Conservation (phyloP, 2,113 vertebrate genomes). For the Copsychus sechellarum region DNA sequence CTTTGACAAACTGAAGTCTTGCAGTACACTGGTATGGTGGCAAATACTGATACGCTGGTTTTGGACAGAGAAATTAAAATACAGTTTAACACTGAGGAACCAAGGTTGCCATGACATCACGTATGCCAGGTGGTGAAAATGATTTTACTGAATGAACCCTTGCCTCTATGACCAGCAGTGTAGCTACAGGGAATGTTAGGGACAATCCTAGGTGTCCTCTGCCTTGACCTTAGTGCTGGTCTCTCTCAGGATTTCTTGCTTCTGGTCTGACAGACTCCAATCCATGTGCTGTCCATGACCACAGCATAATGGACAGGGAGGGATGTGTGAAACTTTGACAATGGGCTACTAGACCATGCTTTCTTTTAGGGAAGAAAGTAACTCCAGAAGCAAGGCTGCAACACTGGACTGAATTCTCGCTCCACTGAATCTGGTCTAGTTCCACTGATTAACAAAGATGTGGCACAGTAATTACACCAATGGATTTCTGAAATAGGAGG, state of each 20-base stretch:
- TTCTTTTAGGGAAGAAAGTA: neutral
- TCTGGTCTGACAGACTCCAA: neutral
- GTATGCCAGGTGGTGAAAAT: neutral
- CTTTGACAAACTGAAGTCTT: neutral
- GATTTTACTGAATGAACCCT: neutral
- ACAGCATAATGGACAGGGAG: neutral
- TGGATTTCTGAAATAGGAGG: neutral
- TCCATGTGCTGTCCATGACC: neutral
- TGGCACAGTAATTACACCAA: neutral
- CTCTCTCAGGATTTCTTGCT: neutral
- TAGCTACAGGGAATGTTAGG: neutral
- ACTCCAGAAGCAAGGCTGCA: neutral
- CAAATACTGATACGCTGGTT: neutral
- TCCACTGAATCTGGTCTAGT: neutral
- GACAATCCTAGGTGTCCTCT: neutral
- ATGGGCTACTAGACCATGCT: neutral
- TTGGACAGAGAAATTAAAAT: neutral
- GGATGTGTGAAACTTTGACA: neutral
- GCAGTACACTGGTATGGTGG: neutral
- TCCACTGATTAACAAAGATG: neutral
- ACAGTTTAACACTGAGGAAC: neutral
- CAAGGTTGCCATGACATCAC: neutral
- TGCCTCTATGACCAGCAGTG: neutral
- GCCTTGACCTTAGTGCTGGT: fast-evolving
- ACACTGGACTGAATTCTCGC: neutral